Percentiles rank a stretch among this genome's conserved stretches.
phyloP scores from a whole-genome alignment of 2,888 invertebrate species.

The Crematogaster levior region DNA sequence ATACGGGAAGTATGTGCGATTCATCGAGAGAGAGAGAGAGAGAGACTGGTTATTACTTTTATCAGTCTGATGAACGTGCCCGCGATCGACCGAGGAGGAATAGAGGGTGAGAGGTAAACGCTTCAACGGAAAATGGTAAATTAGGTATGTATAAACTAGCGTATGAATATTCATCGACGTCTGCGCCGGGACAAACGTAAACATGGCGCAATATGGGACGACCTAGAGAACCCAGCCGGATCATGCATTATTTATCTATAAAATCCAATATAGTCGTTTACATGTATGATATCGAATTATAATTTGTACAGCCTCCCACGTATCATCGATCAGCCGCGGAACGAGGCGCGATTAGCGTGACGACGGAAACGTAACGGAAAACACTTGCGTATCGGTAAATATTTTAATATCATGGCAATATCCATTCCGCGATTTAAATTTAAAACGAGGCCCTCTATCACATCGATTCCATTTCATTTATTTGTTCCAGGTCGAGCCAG shows the following conservation, averaged over 20 bases:
- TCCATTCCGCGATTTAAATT: not conserved
- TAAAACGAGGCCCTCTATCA: not conserved
- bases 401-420: slow-evolving; percentile 29
- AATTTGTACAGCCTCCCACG: slow-evolving; percentile 32
- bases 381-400: slow-evolving; percentile 15
- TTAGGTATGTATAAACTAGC: slow-evolving; percentile 53
- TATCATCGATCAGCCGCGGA: slow-evolving; percentile 17
- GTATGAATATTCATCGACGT: slow-evolving; percentile 53
- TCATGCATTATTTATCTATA: slow-evolving; percentile 54
- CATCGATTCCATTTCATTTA: slow-evolving; percentile 17
- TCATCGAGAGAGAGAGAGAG: not conserved
- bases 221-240: slow-evolving; percentile 42
- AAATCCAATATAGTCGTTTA: slow-evolving; percentile 53
- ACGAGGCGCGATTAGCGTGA: slow-evolving; percentile 20
- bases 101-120: slow-evolving; percentile 25
- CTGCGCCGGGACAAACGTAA: slow-evolving; percentile 51
- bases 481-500: not conserved
- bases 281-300: slow-evolving; percentile 46
- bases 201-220: slow-evolving; percentile 52
- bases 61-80: slow-evolving; percentile 34
- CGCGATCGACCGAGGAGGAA: not conserved
- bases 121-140: slow-evolving; percentile 53
- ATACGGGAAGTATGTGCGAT: not conserved
- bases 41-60: slow-evolving; percentile 32
- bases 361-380: slow-evolving; percentile 1